Evolutionary conservation across 2,888 invertebrate genomes (phyloP).

Genomic region (Galeopsomyia nigrocyanea): DNA sequence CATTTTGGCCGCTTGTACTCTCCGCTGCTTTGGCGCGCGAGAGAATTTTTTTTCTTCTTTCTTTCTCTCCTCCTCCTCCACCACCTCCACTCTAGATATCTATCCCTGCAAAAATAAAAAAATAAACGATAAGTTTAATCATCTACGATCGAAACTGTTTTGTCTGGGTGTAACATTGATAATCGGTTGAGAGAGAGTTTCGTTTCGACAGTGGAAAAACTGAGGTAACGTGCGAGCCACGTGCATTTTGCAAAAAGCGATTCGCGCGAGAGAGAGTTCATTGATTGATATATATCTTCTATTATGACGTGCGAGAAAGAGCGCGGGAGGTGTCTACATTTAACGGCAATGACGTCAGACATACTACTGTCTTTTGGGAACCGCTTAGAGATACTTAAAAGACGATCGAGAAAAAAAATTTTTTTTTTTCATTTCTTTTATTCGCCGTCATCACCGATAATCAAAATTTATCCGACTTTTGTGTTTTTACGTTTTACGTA

Average conservation of each 20-base stretch:
- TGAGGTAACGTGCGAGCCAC: background rate
- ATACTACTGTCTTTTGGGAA: constrained; percentile 2
- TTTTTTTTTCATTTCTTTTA: too few species aligned
- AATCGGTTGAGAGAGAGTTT: too few species aligned
- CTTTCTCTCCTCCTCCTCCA: background rate
- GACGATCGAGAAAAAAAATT: too few species aligned
- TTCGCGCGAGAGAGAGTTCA: background rate
- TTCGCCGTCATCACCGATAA: too few species aligned
- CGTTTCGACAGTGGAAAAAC: too few species aligned
- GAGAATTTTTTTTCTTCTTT: constrained; percentile 33
- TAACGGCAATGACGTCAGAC: constrained; percentile 30
- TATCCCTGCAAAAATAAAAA: background rate
- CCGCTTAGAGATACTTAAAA: background rate
- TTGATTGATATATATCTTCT: constrained; percentile 34
- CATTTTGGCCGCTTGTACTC: constrained; percentile 62
- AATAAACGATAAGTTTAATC: too few species aligned
- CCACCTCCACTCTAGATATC: constrained; percentile 24
- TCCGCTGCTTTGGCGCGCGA: constrained; percentile 43
- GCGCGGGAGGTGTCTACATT: constrained; percentile 12
- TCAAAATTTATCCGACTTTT: too few species aligned
- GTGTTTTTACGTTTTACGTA: too few species aligned
- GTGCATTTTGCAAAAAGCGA: constrained; percentile 8
- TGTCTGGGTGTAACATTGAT: too few species aligned
- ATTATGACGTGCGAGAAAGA: constrained; percentile 15
- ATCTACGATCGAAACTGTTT: too few species aligned